Conservation (phyloP, 2,797 vertebrate species). For the Acanthurus tractus region DNA sequence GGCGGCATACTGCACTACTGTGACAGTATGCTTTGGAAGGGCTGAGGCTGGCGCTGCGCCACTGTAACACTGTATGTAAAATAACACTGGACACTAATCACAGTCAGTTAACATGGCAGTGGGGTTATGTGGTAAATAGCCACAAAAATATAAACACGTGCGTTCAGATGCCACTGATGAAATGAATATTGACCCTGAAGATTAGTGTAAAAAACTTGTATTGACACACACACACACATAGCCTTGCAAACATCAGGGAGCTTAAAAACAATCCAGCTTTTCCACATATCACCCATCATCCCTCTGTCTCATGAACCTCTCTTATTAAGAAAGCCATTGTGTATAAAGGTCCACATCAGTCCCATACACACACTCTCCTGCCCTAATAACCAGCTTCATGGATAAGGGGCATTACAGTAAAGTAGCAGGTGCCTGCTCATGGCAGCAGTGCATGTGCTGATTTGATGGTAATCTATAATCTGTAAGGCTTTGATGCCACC, state of each 20-base stretch:
- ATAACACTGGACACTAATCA: conserved; percentile 22
- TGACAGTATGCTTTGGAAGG: conserved; percentile 21
- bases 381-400: conserved; percentile 18
- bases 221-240: too few species aligned
- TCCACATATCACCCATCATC: conserved; percentile 10
- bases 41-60: conserved; percentile 15
- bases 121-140: background rate
- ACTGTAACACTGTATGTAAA: conserved; percentile 9
- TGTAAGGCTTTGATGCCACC: conserved; percentile 62
- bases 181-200: conserved; percentile 6
- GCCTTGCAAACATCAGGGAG: too few species aligned
- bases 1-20: conserved; percentile 31
- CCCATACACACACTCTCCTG: background rate
- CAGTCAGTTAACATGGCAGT: conserved; percentile 16
- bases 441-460: conserved; percentile 27
- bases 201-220: conserved; percentile 1
- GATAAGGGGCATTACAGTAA: conserved; percentile 52
- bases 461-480: conserved; percentile 74
- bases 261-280: background rate
- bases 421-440: conserved; percentile 63
- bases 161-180: background rate
- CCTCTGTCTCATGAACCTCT: conserved; percentile 40
- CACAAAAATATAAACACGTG: conserved; percentile 5
- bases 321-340: conserved; percentile 52
- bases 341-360: conserved; percentile 10